phyloP scores from a whole-genome alignment of 2,113 vertebrate species.

The Dissostichus mawsoni region DNA sequence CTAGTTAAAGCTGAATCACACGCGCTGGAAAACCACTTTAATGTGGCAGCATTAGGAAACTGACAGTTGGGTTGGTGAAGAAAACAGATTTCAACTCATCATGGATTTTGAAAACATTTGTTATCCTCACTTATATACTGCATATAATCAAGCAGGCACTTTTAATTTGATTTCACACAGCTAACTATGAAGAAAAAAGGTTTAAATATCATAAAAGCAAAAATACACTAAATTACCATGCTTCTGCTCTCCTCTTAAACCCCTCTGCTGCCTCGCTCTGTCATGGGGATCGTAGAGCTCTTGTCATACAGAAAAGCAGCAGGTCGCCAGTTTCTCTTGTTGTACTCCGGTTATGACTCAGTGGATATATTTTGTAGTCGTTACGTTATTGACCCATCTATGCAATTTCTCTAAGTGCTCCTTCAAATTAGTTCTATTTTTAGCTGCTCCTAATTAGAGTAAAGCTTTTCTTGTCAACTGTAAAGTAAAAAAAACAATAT shows the following conservation, averaged over 20 bases:
- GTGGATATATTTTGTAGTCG: constrained; percentile 37
- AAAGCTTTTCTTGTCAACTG: constrained; percentile 52
- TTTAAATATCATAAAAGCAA: constrained; percentile 65
- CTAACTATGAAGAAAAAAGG: constrained; percentile 67
- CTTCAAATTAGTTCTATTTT: constrained; percentile 52
- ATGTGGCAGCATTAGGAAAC: constrained; percentile 92
- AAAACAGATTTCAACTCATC: constrained; percentile 81
- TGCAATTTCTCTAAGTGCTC: constrained; percentile 68
- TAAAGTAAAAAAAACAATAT: constrained; percentile 40
- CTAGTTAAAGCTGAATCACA: constrained; percentile 93
- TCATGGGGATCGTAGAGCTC: constrained; percentile 44
- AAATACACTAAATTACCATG: constrained; percentile 39
- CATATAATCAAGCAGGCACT: constrained; percentile 77
- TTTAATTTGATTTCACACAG: constrained; percentile 82
- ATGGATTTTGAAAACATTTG: constrained; percentile 87
- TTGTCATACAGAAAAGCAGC: constrained; percentile 55
- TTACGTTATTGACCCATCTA: constrained; percentile 60
- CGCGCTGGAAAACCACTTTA: constrained; percentile 89
- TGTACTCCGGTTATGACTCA: constrained; percentile 49
- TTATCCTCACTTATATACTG: constrained; percentile 83
- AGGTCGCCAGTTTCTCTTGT: constrained; percentile 44
- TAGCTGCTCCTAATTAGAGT: constrained; percentile 45
- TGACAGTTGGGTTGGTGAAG: constrained; percentile 86
- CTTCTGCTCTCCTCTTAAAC: constrained; percentile 19
- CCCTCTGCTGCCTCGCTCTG: constrained; percentile 54